Conservation (phyloP, 2,888 invertebrate genomes). For the Sarcophaga rosellei region DNA sequence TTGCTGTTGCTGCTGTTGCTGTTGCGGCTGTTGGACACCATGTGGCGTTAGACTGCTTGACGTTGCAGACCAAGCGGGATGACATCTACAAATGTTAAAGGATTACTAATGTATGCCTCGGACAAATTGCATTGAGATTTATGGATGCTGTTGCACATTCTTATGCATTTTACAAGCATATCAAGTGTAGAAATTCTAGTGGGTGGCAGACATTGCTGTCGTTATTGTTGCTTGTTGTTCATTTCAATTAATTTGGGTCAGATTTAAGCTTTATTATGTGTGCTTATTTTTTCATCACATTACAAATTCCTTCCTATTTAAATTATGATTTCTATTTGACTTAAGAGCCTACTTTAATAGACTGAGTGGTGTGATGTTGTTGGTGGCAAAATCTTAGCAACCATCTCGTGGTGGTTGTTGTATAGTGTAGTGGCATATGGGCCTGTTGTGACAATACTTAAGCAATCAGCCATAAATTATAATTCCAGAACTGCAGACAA, state of each 20-base stretch:
- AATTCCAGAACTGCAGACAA: slow-evolving; percentile 9
- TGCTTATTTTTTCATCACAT: neutral
- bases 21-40: slow-evolving; percentile 50
- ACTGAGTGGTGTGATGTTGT: neutral
- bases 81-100: slow-evolving; percentile 71
- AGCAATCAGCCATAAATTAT: slow-evolving; percentile 23
- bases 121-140: slow-evolving; percentile 63
- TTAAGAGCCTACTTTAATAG: slow-evolving; percentile 8
- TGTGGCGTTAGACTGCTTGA: slow-evolving; percentile 68
- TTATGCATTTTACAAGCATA: slow-evolving; percentile 18
- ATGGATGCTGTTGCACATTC: slow-evolving; percentile 42
- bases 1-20: slow-evolving; percentile 53
- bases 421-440: neutral
- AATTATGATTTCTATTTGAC: slow-evolving; percentile 40
- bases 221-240: neutral
- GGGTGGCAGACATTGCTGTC: slow-evolving; percentile 41
- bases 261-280: slow-evolving; percentile 46
- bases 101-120: slow-evolving; percentile 46
- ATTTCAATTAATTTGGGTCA: slow-evolving; percentile 59
- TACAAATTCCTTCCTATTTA: slow-evolving; percentile 23
- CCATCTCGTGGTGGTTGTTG: neutral
- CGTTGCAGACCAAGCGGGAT: slow-evolving; percentile 61
- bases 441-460: neutral
- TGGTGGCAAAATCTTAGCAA: no score
- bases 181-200: slow-evolving; percentile 33